phyloP scores from a whole-genome alignment of 2,113 vertebrate species.

The Cyprinodon variegatus region DNA sequence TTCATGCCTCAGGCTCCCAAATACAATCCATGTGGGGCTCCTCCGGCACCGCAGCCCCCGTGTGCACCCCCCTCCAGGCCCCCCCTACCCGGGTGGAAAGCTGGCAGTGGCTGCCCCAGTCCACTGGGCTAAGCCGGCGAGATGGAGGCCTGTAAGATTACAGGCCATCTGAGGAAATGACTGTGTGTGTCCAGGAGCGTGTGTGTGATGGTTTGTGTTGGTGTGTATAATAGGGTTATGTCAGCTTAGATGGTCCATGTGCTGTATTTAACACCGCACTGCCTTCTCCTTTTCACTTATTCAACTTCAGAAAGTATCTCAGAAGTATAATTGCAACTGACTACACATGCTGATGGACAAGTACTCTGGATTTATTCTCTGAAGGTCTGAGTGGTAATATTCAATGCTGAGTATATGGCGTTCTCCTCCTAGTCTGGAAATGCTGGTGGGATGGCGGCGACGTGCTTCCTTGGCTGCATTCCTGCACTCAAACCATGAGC shows the following conservation, averaged over 20 bases:
- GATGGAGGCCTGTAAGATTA: slow-evolving; percentile 77
- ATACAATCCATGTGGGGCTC: slow-evolving; percentile 79
- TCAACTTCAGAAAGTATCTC: slow-evolving; percentile 68
- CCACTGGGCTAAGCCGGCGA: slow-evolving; percentile 75
- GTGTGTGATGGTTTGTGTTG: slow-evolving; percentile 59
- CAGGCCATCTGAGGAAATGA: slow-evolving; percentile 76
- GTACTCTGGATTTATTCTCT: slow-evolving; percentile 31
- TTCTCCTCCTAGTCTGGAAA: slow-evolving; percentile 48
- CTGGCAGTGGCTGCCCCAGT: slow-evolving; percentile 72
- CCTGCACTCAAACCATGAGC: slow-evolving; percentile 68
- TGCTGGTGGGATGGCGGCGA: slow-evolving; percentile 44
- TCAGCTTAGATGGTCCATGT: slow-evolving; percentile 73
- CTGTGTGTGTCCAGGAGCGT: slow-evolving; percentile 65
- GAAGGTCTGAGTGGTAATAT: slow-evolving; percentile 7
- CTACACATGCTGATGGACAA: slow-evolving; percentile 45
- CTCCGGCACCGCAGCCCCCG: slow-evolving; percentile 62
- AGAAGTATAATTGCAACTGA: slow-evolving; percentile 60
- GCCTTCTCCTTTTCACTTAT: slow-evolving; percentile 74
- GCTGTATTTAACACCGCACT: slow-evolving; percentile 67
- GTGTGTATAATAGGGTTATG: slow-evolving; percentile 77
- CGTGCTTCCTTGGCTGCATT: slow-evolving; percentile 61
- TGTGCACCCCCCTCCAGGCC: slow-evolving; percentile 37
- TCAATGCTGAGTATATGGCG: slow-evolving; percentile 36
- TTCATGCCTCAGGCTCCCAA: slow-evolving; percentile 80
- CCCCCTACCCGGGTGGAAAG: slow-evolving; percentile 63